These are phyloP conservation scores for Coleophora flavipennella DNA, from an alignment of 2,888 invertebrate species.

Conservation along the genomic window DNA sequence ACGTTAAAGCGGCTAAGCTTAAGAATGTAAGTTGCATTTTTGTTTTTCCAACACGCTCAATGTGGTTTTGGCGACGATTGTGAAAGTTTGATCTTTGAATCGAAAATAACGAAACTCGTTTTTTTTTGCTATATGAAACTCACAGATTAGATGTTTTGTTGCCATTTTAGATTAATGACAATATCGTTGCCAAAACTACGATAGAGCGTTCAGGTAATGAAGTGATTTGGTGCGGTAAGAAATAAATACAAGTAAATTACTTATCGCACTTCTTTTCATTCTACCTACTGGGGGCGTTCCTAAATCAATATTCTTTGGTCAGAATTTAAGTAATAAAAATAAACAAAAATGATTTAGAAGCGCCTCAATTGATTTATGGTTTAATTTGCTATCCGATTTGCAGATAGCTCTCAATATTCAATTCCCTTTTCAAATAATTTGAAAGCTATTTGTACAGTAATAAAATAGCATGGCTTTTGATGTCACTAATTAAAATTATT, in stretches of 20 bases:
- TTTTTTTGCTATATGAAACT: too few species aligned
- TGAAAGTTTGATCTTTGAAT: not conserved
- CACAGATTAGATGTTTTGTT: too few species aligned
- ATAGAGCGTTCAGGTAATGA: too few species aligned
- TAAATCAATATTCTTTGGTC: not conserved
- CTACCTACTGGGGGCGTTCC: slow-evolving; percentile 2
- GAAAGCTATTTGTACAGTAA: slow-evolving; percentile 4
- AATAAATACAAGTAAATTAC: not conserved
- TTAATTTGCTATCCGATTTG: slow-evolving; percentile 11
- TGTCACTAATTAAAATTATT: slow-evolving; percentile 12
- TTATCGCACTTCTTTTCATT: slow-evolving; percentile 2
- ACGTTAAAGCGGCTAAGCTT: slow-evolving; percentile 54
- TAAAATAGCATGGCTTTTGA: slow-evolving; percentile 35
- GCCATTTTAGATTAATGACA: not conserved
- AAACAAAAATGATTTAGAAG: not conserved
- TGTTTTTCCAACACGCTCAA: slow-evolving; percentile 7
- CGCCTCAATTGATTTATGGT: slow-evolving; percentile 4
- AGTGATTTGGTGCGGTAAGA: too few species aligned
- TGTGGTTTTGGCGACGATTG: slow-evolving; percentile 5
- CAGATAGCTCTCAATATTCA: slow-evolving; percentile 2
- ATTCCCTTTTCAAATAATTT: not conserved
- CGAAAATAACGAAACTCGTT: too few species aligned
- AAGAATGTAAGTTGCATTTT: slow-evolving; percentile 50
- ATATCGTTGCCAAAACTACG: too few species aligned
- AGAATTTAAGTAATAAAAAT: not conserved